Base-by-base conservation (phyloP, 2,113 vertebrate genomes). In the Desmodus rotundus region DNA sequence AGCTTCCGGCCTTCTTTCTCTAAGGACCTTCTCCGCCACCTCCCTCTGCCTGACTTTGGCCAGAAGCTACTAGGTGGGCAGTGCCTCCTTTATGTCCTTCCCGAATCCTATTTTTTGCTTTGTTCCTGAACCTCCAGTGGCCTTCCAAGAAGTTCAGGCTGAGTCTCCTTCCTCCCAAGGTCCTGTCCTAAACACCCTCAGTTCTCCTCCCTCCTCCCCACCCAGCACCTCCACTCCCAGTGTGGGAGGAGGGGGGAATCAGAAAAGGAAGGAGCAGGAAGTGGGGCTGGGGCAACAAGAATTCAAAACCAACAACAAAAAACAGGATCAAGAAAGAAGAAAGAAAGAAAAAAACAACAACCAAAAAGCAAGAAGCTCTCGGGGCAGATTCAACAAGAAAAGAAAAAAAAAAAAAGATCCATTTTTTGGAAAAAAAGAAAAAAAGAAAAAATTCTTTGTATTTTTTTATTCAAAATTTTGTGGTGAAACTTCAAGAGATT, bases 341-440 rank as follows among this genome's bases (percentile, higher is more conserved):
- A 97, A 97, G 95, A 96, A 97, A 97, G 77, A 96, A 97, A 95
- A 89, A 93, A 95, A 93, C 81, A 91, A 96, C 87, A 96, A 94
- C 93, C 90, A 97, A 98, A 96, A 96, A 97, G 93, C 96, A 93
- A 97, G 95, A 98, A 96, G 96, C 92, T 97, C 95, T 94, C 33
- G 93, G 96, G 97, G 96, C 94, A 91, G 96, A 97, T 95, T 96
- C 96, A 97, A 97, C 96, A 97, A 98, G 97, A 97, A 97, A 97
- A 97, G 91, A 87, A 98, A 98, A 96, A 94, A 94, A 93, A 83
- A 63, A 82, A 41, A 97, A 97, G 96, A 96, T 61, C 58, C 58
- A 9, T 61, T 61, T 61, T 96, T 96, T 96, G 90, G 96, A 95
- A 97, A 97, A 97, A 97, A 96, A 95, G 52, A 80, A 96, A 96